These are phyloP conservation scores for Rhingia campestris DNA, from an alignment of 2,888 invertebrate species.

Conservation along the genomic window DNA sequence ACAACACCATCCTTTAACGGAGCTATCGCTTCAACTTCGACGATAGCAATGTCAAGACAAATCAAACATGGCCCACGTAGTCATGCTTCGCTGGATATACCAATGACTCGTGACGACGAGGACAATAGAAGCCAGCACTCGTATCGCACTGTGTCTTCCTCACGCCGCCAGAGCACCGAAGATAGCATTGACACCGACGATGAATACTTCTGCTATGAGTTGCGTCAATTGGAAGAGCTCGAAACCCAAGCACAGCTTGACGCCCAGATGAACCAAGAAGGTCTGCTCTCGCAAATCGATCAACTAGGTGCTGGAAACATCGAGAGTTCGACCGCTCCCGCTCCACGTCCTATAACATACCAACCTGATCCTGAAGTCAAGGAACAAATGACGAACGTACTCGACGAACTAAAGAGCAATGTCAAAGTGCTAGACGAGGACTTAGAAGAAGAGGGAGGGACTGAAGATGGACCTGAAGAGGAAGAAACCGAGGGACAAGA, in stretches of 20 bases:
- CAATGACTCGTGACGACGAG: constrained; percentile 90
- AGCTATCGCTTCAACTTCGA: constrained; percentile 61
- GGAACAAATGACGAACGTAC: constrained; percentile 91
- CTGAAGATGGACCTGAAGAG: constrained; percentile 71
- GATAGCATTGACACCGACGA: constrained; percentile 96
- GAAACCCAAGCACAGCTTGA: constrained; percentile 89
- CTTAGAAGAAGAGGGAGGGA: constrained; percentile 17
- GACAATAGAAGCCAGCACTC: constrained; percentile 94
- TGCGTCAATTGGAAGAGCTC: constrained; percentile 92
- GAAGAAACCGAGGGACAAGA: constrained; percentile 78
- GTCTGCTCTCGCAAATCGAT: constrained; percentile 80
- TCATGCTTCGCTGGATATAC: constrained; percentile 92
- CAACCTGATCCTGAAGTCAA: constrained; percentile 88
- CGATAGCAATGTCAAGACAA: constrained; percentile 76
- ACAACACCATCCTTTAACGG: constrained; percentile 14
- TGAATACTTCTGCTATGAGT: constrained; percentile 95
- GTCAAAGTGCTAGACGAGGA: constrained; percentile 83
- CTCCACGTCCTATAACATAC: constrained; percentile 78
- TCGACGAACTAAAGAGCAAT: constrained; percentile 89
- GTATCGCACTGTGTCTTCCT: constrained; percentile 93
- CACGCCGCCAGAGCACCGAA: constrained; percentile 94
- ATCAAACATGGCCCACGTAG: constrained; percentile 81
- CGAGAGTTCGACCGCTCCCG: constrained; percentile 78
- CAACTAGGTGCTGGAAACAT: constrained; percentile 86
- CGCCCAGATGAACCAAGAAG: constrained; percentile 73